Percentiles rank a stretch among this genome's conserved stretches.
Conservation (phyloP, 2,888 invertebrate genomes). For the Phorcus lineatus region DNA sequence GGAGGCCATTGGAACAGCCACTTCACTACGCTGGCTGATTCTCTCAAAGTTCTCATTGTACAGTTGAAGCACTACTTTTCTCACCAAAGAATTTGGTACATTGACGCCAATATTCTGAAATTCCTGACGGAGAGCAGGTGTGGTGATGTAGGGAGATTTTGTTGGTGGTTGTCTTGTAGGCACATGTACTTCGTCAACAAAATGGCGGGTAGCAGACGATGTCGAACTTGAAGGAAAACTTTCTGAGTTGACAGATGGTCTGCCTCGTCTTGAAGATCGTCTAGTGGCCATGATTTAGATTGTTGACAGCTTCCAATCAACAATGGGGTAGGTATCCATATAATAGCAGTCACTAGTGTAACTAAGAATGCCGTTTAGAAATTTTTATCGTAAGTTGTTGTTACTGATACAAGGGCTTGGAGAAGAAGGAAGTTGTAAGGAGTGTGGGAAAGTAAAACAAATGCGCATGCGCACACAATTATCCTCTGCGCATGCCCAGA, state of each 20-base stretch:
- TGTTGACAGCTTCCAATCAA: neutral
- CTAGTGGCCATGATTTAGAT: neutral
- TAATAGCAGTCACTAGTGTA: neutral
- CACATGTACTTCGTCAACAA: neutral
- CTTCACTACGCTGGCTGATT: too few species aligned
- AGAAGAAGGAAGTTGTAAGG: neutral
- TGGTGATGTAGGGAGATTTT: neutral
- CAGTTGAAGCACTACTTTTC: neutral
- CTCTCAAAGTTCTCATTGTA: neutral
- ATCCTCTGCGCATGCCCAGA: too few species aligned
- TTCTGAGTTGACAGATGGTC: neutral
- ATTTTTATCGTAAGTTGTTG: neutral
- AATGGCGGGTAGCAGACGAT: neutral
- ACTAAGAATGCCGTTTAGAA: neutral
- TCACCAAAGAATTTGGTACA: neutral
- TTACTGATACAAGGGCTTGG: conserved; percentile 7
- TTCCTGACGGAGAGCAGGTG: neutral
- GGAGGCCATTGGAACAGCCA: too few species aligned
- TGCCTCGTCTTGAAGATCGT: neutral
- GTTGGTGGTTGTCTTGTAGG: neutral
- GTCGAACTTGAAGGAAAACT: neutral
- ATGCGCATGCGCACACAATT: neutral
- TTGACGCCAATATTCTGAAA: neutral
- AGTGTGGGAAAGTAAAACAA: neutral
- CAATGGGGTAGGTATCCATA: neutral